These are phyloP conservation scores for Rhagoletis zephyria DNA, from an alignment of 1,140 invertebrate genomes.

Conservation along the genomic window DNA sequence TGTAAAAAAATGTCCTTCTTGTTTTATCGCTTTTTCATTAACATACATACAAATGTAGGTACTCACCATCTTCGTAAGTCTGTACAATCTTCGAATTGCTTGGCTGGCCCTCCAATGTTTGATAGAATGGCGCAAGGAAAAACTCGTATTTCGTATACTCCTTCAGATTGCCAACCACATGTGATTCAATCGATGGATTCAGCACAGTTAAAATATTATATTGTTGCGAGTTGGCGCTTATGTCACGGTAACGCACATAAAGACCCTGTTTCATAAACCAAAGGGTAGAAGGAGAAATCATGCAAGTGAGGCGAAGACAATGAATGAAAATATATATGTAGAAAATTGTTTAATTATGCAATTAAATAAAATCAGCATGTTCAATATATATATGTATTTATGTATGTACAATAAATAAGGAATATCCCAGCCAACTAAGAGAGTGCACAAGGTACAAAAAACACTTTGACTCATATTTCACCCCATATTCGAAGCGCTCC, in stretches of 20 bases:
- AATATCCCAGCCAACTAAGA: no score
- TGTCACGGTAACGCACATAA: slow-evolving; percentile 91
- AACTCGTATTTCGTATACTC: slow-evolving; percentile 91
- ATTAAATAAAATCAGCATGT: background rate
- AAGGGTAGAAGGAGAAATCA: background rate
- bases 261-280: slow-evolving; percentile 79
- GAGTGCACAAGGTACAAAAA: no score
- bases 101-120: slow-evolving; percentile 86
- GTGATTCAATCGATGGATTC: slow-evolving; percentile 79
- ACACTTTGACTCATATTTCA: no score
- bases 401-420: background rate
- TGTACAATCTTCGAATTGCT: slow-evolving; percentile 82
- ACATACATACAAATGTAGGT: no score
- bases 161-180: slow-evolving; percentile 82
- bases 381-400: background rate
- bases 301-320: background rate
- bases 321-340: slow-evolving; percentile 7
- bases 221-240: slow-evolving; percentile 78
- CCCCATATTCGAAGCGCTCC: no score
- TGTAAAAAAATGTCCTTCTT: no score
- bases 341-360: slow-evolving; percentile 1
- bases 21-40: no score
- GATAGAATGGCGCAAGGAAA: slow-evolving; percentile 90
- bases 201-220: slow-evolving; percentile 82
- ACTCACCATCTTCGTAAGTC: slow-evolving; percentile 81